These are phyloP conservation scores for Tauraco hartlaubi DNA, from an alignment of 2,797 vertebrate genomes.

Conservation along the genomic window DNA sequence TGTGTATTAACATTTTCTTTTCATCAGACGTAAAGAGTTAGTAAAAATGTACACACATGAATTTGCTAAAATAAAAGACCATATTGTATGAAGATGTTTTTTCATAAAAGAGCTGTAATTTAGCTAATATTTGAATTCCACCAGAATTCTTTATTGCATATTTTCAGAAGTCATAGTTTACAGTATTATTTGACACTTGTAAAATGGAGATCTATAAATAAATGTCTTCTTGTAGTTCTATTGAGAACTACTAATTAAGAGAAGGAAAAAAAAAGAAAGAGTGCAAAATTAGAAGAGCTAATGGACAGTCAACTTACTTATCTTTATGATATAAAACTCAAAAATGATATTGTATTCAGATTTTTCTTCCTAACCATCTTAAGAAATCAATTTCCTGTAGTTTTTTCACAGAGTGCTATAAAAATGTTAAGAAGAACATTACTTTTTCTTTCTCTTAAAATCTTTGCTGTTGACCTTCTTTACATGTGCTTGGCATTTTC, in stretches of 20 bases:
- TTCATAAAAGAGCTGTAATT: neutral
- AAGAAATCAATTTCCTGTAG: neutral
- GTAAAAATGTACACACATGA: neutral
- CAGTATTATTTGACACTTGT: neutral
- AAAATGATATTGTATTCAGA: neutral
- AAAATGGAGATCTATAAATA: neutral
- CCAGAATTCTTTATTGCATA: neutral
- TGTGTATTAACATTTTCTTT: neutral
- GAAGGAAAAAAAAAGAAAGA: neutral
- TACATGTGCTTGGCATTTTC: conserved; percentile 44
- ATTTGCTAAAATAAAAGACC: neutral
- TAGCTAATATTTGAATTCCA: neutral
- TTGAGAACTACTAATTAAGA: neutral
- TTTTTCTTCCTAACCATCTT: neutral
- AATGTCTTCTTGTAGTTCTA: neutral
- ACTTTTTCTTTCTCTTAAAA: neutral
- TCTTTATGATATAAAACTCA: neutral
- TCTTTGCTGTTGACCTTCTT: conserved; percentile 50
- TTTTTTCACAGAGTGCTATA: neutral
- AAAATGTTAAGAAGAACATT: neutral
- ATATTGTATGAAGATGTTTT: neutral
- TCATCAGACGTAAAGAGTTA: neutral
- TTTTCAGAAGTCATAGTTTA: neutral
- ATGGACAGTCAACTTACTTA: neutral
- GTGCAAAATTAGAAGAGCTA: neutral